phyloP scores from a whole-genome alignment of 2,113 vertebrate genomes.

The Bubo bubo region DNA sequence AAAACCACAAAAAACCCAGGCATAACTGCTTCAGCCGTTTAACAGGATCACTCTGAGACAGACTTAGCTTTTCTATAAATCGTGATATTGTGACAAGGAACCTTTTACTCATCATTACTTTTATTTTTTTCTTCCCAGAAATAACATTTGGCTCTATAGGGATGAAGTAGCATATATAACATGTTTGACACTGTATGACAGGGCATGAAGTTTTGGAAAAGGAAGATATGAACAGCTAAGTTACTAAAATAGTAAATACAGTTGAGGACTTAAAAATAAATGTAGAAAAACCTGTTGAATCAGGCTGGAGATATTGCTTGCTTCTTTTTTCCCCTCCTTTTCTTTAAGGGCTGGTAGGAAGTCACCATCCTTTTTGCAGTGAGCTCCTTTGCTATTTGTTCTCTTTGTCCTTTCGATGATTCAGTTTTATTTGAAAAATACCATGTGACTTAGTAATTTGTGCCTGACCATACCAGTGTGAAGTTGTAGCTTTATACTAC shows the following conservation, averaged over 20 bases:
- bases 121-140: neutral
- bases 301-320: neutral
- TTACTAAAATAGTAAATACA: constrained; percentile 29
- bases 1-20: neutral
- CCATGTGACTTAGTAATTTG: constrained; percentile 52
- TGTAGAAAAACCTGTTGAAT: constrained; percentile 15
- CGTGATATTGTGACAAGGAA: constrained; percentile 1
- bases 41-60: neutral
- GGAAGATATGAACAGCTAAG: neutral
- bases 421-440: constrained; percentile 65
- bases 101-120: neutral
- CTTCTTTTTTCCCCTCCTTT: neutral
- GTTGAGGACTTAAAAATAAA: neutral
- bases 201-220: neutral
- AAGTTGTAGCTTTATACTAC: constrained; percentile 15
- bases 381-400: constrained; percentile 14
- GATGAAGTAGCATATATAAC: neutral
- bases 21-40: neutral
- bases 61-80: constrained; percentile 6
- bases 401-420: constrained; percentile 57
- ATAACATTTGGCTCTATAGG: constrained; percentile 17
- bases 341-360: neutral
- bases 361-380: constrained; percentile 11
- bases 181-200: neutral
- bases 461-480: constrained; percentile 12